Evolutionary conservation across 2,888 invertebrate genomes (phyloP).

Genomic region (Chymomyza caudatula): DNA sequence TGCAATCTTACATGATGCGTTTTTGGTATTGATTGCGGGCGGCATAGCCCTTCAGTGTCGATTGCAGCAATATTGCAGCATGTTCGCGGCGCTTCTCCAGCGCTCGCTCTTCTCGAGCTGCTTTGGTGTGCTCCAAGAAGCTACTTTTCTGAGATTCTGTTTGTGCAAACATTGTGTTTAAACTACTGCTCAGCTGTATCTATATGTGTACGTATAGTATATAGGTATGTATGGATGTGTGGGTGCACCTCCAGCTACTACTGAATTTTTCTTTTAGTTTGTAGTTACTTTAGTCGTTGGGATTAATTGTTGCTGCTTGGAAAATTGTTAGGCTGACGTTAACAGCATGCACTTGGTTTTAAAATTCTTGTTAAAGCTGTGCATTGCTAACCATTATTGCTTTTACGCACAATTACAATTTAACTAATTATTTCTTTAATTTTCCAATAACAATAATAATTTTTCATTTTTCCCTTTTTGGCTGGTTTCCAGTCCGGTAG

Average conservation of each 20-base stretch:
- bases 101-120: slow-evolving; percentile 92
- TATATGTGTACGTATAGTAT: slow-evolving; percentile 18
- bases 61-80: slow-evolving; percentile 87
- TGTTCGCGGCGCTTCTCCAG: slow-evolving; percentile 88
- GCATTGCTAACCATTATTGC: slow-evolving; percentile 23
- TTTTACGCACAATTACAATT: not conserved
- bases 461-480: slow-evolving; percentile 49
- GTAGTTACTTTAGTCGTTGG: slow-evolving; percentile 34
- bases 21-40: slow-evolving; percentile 82
- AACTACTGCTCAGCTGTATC: no score
- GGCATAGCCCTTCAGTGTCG: slow-evolving; percentile 87
- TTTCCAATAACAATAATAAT: slow-evolving; percentile 46
- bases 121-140: slow-evolving; percentile 94
- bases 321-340: slow-evolving; percentile 4
- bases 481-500: slow-evolving; percentile 17
- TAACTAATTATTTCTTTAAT: slow-evolving; percentile 14
- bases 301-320: slow-evolving; percentile 25
- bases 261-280: slow-evolving; percentile 11
- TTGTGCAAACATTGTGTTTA: slow-evolving; percentile 82
- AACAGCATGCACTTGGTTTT: slow-evolving; percentile 20
- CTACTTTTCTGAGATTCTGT: slow-evolving; percentile 82
- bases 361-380: slow-evolving; percentile 19
- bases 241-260: slow-evolving; percentile 14
- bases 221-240: slow-evolving; percentile 12
- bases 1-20: slow-evolving; percentile 84